These are phyloP conservation scores for Oscheius sp. DNA, from an alignment of 1,140 invertebrate species.

Conservation along the genomic window DNA sequence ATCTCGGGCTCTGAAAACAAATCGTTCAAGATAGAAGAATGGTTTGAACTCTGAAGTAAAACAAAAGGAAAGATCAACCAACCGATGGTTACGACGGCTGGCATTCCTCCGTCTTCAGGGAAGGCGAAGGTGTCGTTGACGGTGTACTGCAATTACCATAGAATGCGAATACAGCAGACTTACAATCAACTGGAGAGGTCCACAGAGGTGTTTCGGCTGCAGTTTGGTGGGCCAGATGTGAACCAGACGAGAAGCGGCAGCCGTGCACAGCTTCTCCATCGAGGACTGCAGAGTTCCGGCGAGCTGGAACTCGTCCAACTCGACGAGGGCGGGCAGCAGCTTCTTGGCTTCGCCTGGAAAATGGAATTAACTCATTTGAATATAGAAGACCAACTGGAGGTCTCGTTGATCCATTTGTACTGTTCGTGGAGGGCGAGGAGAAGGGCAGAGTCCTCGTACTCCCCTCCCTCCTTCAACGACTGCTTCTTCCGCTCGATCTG, in stretches of 20 bases:
- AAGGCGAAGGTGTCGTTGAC: constrained; percentile 40
- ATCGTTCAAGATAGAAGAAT: not conserved
- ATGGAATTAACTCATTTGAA: not conserved
- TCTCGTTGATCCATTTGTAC: constrained; percentile 1
- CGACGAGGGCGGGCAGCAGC: not conserved
- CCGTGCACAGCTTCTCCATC: not conserved
- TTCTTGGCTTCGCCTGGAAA: not conserved
- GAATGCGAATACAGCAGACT: not conserved
- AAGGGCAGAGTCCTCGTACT: constrained; percentile 31
- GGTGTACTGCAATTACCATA: constrained; percentile 47
- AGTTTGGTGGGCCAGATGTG: constrained; percentile 4
- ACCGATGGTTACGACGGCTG: not conserved
- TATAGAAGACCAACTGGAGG: not conserved
- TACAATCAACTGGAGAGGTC: constrained; percentile 4
- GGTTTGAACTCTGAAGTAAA: not conserved
- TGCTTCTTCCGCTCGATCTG: constrained; percentile 26
- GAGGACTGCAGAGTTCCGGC: not conserved
- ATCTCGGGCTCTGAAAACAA: constrained; percentile 3
- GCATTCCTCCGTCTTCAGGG: constrained; percentile 11
- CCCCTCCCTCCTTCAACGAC: constrained; percentile 28
- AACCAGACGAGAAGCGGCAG: not conserved
- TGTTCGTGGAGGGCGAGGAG: constrained; percentile 8
- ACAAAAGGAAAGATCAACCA: not conserved
- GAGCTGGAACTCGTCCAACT: not conserved
- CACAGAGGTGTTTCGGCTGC: constrained; percentile 3